Evolutionary conservation across 2,888 invertebrate species (phyloP).

Genomic region (Nineta flava): DNA sequence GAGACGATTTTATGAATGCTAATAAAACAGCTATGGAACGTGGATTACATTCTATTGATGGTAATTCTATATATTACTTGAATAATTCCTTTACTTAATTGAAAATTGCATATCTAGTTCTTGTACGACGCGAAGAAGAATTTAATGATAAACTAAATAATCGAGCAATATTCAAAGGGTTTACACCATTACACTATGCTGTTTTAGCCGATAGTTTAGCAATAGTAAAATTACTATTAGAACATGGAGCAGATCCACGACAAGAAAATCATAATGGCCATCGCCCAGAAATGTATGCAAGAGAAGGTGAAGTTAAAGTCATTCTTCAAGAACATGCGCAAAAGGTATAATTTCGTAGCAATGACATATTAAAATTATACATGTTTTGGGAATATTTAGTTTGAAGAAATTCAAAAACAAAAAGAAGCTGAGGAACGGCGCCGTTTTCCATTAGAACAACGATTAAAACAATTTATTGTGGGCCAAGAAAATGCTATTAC

Average conservation of each 20-base stretch:
- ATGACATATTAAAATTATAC: not conserved
- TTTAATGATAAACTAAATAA: constrained; percentile 56
- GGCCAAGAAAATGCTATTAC: constrained; percentile 75
- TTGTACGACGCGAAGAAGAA: constrained; percentile 61
- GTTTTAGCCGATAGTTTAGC: constrained; percentile 53
- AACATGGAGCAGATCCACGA: constrained; percentile 58
- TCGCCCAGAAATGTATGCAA: constrained; percentile 55
- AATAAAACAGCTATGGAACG: constrained; percentile 45
- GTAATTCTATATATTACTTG: constrained; percentile 21
- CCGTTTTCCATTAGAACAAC: constrained; percentile 66
- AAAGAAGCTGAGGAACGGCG: constrained; percentile 64
- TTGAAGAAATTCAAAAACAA: constrained; percentile 36
- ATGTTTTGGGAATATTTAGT: constrained; percentile 18
- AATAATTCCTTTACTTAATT: too few relatives aligned
- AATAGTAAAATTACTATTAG: constrained; percentile 46
- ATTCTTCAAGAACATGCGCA: constrained; percentile 37
- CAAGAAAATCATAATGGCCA: constrained; percentile 65
- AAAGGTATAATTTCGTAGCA: constrained; percentile 19
- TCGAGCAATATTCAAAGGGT: constrained; percentile 64
- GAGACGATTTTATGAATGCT: constrained; percentile 60
- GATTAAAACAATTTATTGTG: constrained; percentile 66
- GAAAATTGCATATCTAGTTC: constrained; percentile 24
- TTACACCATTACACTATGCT: constrained; percentile 81
- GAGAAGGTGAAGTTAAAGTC: constrained; percentile 41
- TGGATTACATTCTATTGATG: constrained; percentile 57